phyloP scores from a whole-genome alignment of 1,140 invertebrate genomes.

The Latrodectus geometricus region DNA sequence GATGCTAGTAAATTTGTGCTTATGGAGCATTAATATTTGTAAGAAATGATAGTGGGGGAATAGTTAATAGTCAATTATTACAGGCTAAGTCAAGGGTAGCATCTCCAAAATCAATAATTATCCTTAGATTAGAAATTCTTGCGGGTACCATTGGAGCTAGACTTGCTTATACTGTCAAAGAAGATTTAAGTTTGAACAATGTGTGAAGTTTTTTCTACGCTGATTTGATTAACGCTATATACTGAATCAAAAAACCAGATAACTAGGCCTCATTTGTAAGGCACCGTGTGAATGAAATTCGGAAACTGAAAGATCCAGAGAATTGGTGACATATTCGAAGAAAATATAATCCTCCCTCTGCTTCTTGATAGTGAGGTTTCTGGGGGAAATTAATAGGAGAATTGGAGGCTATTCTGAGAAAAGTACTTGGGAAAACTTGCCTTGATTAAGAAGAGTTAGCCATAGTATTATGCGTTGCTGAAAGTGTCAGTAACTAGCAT shows the following conservation, averaged over 20 bases:
- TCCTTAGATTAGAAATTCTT: constrained; percentile 25
- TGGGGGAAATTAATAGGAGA: constrained; percentile 2
- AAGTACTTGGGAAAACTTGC: no score
- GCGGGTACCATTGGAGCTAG: constrained; percentile 16
- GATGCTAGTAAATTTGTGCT: no score
- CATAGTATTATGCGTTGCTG: constrained; percentile 56
- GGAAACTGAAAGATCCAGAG: background rate
- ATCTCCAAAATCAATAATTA: background rate
- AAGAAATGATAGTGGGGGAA: no score
- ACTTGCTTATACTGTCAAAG: background rate
- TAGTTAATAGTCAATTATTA: no score
- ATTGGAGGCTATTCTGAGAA: background rate
- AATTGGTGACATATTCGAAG: background rate
- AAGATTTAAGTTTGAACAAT: no score
- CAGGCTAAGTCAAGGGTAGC: no score
- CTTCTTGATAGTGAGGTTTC: background rate
- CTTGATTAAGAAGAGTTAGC: constrained; percentile 37
- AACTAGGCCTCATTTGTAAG: constrained; percentile 10
- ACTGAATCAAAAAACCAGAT: constrained; percentile 5
- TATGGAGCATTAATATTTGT: no score
- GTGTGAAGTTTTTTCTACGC: background rate
- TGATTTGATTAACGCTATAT: background rate
- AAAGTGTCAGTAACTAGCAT: constrained; percentile 52
- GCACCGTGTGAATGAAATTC: background rate
- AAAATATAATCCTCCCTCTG: background rate